A percentile compares a stretch with the other conserved stretches of the same genome.
Conservation (phyloP, 2,888 invertebrate genomes). For the Bruchidius siliquastri region DNA sequence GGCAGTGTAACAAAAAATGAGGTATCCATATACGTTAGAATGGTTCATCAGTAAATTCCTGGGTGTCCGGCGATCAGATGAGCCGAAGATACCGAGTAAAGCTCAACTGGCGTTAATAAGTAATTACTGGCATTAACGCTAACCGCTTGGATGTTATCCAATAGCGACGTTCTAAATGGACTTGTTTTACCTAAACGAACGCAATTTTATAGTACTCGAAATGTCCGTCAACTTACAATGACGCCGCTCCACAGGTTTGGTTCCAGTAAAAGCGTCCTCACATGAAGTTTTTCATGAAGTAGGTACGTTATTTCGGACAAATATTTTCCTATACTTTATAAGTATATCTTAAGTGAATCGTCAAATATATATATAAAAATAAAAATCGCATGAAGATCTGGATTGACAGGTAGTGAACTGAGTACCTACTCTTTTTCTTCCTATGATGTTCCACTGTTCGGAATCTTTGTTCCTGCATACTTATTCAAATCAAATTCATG, state of each 20-base stretch:
- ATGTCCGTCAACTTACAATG: not conserved
- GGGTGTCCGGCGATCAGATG: not conserved
- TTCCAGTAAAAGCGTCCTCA: no score
- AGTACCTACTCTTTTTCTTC: no score
- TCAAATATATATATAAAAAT: no score
- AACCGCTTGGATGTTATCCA: slow-evolving; percentile 12
- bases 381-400: no score
- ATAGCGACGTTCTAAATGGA: slow-evolving; percentile 13
- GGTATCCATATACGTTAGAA: not conserved
- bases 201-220: slow-evolving; percentile 15
- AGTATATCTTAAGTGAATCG: no score
- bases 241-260: not conserved
- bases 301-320: no score
- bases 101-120: slow-evolving; percentile 19
- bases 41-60: not conserved
- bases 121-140: slow-evolving; percentile 20
- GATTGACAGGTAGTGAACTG: no score
- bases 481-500: no score
- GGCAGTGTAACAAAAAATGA: not conserved
- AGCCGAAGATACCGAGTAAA: not conserved
- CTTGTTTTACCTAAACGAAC: slow-evolving; percentile 14
- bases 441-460: no score
- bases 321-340: no score
- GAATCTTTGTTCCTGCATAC: no score
- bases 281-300: no score